Evolutionary conservation across 2,797 vertebrate genomes (phyloP).

Genomic region (Pantherophis vulpinus): DNA sequence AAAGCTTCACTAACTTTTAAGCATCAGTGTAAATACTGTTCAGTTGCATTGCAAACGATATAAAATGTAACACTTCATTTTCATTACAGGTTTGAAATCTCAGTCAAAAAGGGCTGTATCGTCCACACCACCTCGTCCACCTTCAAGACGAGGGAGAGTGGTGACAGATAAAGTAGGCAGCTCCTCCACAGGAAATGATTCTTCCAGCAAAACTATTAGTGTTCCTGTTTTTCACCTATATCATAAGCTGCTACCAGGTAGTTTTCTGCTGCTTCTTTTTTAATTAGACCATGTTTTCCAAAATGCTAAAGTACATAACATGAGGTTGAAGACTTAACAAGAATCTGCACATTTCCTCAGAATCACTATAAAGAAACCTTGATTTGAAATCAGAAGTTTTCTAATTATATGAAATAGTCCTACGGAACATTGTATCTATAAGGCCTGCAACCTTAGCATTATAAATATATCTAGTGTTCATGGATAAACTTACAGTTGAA

Average conservation of each 20-base stretch:
- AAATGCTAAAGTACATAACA: background rate
- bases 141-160: conserved; percentile 90
- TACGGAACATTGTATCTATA: background rate
- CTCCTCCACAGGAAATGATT: conserved; percentile 82
- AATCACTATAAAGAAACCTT: background rate
- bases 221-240: conserved; percentile 98
- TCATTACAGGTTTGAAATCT: conserved; percentile 87
- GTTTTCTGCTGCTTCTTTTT: background rate
- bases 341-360: background rate
- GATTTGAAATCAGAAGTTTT: background rate
- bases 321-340: background rate
- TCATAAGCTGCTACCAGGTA: conserved; percentile 95
- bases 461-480: background rate
- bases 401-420: background rate
- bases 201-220: conserved; percentile 93
- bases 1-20: background rate
- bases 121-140: conserved; percentile 91
- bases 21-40: background rate
- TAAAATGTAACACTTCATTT: conserved; percentile 15
- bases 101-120: conserved; percentile 94
- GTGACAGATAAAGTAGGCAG: conserved; percentile 89
- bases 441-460: too few species aligned
- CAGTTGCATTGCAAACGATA: background rate
- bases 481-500: background rate
- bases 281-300: background rate